Percentiles rank a stretch among this genome's conserved stretches.
Evolutionary conservation across 2,888 invertebrate species (phyloP).

Genomic region (Carabus problematicus): DNA sequence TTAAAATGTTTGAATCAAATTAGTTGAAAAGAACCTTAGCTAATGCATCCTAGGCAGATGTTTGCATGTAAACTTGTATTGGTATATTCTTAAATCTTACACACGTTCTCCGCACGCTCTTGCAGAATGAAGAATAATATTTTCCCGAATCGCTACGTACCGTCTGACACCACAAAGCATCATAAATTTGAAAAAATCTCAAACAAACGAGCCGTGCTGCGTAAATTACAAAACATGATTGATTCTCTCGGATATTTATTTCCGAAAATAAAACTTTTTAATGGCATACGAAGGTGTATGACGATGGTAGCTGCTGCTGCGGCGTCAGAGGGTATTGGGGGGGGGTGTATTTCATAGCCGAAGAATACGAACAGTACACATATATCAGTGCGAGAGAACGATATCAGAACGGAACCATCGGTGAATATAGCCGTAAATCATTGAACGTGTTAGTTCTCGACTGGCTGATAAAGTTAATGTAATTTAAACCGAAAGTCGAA

Average conservation of each 20-base stretch:
- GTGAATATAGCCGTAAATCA: constrained; percentile 30
- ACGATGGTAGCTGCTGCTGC: too few species aligned
- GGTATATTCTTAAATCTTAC: too few species aligned
- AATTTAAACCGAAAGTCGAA: constrained; percentile 44
- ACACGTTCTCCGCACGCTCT: too few species aligned
- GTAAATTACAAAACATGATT: constrained; percentile 30
- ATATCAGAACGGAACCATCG: constrained; percentile 24
- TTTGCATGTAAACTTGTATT: too few species aligned
- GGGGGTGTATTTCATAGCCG: constrained; percentile 5
- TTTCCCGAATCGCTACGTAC: background rate
- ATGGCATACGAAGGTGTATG: constrained; percentile 9
- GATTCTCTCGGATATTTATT: constrained; percentile 31
- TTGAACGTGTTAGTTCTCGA: constrained; percentile 19
- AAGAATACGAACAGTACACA: constrained; percentile 22
- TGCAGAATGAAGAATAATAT: constrained; percentile 4
- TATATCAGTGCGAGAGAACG: constrained; percentile 24
- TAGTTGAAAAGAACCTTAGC: too few species aligned
- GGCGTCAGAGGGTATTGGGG: constrained; percentile 5
- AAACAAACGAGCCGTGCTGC: constrained; percentile 16
- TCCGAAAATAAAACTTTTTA: constrained; percentile 33
- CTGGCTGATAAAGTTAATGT: constrained; percentile 45
- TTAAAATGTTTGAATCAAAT: too few species aligned
- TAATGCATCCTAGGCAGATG: too few species aligned
- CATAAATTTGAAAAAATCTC: constrained; percentile 29
- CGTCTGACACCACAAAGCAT: background rate